Evolutionary conservation across 2,888 invertebrate species (phyloP), one percentile per base, ranked within the genome.

Genomic region (Drosophila multiciliata): DNA sequence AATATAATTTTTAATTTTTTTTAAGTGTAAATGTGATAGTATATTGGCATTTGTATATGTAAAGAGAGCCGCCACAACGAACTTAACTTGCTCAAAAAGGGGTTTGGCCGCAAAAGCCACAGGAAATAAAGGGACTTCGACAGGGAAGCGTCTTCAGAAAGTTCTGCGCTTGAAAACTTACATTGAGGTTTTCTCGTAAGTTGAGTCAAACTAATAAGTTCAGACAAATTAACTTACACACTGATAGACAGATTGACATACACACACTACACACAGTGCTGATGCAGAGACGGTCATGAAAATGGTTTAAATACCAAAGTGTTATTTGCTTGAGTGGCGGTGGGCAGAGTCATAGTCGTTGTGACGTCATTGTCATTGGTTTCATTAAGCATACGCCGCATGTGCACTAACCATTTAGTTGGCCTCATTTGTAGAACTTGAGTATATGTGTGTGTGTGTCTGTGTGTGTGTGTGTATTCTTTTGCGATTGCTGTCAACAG

Each of bases 371-470:
- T 71, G 78, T 81, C 78, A 78, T 57, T 81, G 73, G 82, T 78
- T 78, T 82, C 82, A 82, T 82, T 82, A 80, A 82, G 71, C 82
- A 82, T 80, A 78, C 78, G 82, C 82, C 78, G 64, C 79, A 71
- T 82, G 74, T 70, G 66, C 78, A 66, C 63, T 59, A 66, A 73
- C 79, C 71, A 71, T 78, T 74, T 64, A 59, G 83, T 72, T 76
- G 82, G 71, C 71, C 83, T 76, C 82, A 78, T 79, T 79, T 70
- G 53, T 60, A 54, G 17, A 60, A 40, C 32, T 45, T 15, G 26
- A 26, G 26, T 0, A 5, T 23, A 23, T 26, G 26, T 26, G 5
- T 26, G 8, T 23, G 6, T n/a, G 11, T 38, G n/a, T 38, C 3
- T n/a, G n/a, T n/a, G n/a, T 40, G 40, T n/a, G 9, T 40, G 11